Evolutionary conservation across 1,140 invertebrate genomes (phyloP), one percentile per base, ranked within the genome.

Genomic region (Armadillidium nasatum): DNA sequence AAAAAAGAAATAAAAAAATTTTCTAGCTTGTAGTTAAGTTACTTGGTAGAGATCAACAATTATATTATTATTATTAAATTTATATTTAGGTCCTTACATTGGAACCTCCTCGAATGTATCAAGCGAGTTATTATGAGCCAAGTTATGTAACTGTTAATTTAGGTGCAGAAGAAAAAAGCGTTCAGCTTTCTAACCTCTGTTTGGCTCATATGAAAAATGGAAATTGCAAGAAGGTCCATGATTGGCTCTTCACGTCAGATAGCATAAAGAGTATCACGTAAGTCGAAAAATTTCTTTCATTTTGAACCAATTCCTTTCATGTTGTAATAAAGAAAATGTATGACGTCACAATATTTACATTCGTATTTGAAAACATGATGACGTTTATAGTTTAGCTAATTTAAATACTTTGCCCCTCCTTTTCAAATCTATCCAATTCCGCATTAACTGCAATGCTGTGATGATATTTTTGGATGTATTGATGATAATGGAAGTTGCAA

Each of bases 121-220:
- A 97, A 90, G 95, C 96, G 2, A 96, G 93, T 83, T 95, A 97
- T 84, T 93, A 90, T 80, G 93, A 97, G 91, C 95, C 96, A 3
- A 96, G 93, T 83, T 95, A 97, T 84, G 92, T 98, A 0, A 97
- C 94, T 82, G 91, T 98, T 0, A 97, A 98, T 86, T 88, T 95
- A 82, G 94, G 93, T 54, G 94, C 93, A 9, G 94, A 97, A 84
- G 91, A 94, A 82, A 94, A 95, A 84, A 95, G 93, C 0, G 88
- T 96, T 75, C 91, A 94, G 83, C 93, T 97, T 80, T 91, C 89
- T 77, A 96, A 95, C 87, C 85, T 93, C 44, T 95, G 92, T 83
- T 83, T 94, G 46, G 91, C 93, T 45, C 89, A 89, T 79, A 88
- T 94, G 82, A 90, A 90, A 77, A 79, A 79, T 73, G 82, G 84